Base-by-base conservation (phyloP, 2,113 vertebrate genomes). In the Lepisosteus oculatus region DNA sequence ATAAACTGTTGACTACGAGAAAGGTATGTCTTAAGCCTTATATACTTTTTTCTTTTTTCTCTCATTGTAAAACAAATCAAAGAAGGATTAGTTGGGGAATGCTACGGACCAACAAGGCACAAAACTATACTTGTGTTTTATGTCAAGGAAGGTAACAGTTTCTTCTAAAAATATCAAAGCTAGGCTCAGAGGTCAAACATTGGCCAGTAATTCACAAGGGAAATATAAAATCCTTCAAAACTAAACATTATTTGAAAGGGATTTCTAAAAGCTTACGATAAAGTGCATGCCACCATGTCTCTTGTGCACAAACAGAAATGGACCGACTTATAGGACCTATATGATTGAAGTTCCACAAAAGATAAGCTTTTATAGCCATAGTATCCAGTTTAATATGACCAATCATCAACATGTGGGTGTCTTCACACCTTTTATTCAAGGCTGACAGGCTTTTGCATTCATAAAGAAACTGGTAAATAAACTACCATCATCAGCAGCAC, bases 1-100 rank as follows among this genome's bases (percentile, higher is more conserved):
- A 56, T 57, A 57, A 44, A 7, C 54, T 3, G 41, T 42, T 61
- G 13, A 13, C 62, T 42, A 5, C 62, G 42, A 41, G 56, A 43
- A 70, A 75, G 68, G 73, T 57, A 75, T 12, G 55, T 61, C 44
- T 66, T 8, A 43, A 43, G 45, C 12, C 9, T 55, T 54, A 6
- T 59, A 55, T 64, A 55, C 12, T 43, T 69, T 9, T 63, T 12
- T 9, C 29, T 65, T 64, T 8, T 54, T 14, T 61, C 56, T 67
- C 41, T 56, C 55, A 17, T 9, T 44, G 3, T 29, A 4, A 8
- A 61, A 43, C 59, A 61, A 17, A 4, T 15, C 59, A 63, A 11
- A 64, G 61, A n/a, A 65, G 57, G 62, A 66, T 55, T 45, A 45
- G 51, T 11, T 64, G 44, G 12, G n/a, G 42, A 73, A 56, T 72